A percentile compares a stretch with the other conserved stretches of the same genome.
Evolutionary conservation across 2,113 vertebrate genomes (phyloP).

Genomic region (Nibea albiflora): DNA sequence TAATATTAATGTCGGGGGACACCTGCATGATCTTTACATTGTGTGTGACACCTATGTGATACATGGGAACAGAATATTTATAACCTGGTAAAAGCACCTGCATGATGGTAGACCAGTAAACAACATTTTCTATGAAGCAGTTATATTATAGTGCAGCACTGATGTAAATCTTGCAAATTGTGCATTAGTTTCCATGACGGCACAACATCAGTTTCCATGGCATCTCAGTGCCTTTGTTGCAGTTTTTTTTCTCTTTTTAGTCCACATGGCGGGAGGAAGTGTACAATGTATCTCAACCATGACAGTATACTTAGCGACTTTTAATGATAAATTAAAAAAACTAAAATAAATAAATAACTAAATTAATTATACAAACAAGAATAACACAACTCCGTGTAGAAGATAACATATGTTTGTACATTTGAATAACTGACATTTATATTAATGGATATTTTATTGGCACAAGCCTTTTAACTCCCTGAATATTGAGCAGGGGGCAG

Average conservation of each 20-base stretch:
- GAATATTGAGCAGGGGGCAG: not conserved
- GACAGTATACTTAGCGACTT: too few relatives aligned
- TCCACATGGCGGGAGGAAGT: too few relatives aligned
- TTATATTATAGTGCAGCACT: not conserved
- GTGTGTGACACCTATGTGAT: not conserved
- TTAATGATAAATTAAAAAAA: too few relatives aligned
- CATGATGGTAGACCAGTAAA: not conserved
- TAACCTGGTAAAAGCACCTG: not conserved
- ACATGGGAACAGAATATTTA: not conserved
- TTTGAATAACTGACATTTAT: slow-evolving; percentile 21
- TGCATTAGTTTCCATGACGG: slow-evolving; percentile 46
- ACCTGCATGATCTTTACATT: slow-evolving; percentile 16
- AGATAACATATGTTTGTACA: not conserved
- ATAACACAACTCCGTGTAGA: too few relatives aligned
- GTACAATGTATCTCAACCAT: too few relatives aligned
- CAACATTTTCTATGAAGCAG: not conserved
- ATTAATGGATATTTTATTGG: slow-evolving; percentile 4
- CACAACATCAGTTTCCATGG: slow-evolving; percentile 14
- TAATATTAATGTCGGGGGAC: slow-evolving; percentile 21
- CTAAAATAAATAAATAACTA: too few relatives aligned
- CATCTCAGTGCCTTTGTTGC: slow-evolving; percentile 3
- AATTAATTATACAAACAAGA: too few relatives aligned
- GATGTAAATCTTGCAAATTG: slow-evolving; percentile 2
- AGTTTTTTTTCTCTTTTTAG: too few relatives aligned
- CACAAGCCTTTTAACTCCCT: not conserved